Base-by-base conservation (phyloP, 2,888 invertebrate genomes). In the Aricia artaxerxes region DNA sequence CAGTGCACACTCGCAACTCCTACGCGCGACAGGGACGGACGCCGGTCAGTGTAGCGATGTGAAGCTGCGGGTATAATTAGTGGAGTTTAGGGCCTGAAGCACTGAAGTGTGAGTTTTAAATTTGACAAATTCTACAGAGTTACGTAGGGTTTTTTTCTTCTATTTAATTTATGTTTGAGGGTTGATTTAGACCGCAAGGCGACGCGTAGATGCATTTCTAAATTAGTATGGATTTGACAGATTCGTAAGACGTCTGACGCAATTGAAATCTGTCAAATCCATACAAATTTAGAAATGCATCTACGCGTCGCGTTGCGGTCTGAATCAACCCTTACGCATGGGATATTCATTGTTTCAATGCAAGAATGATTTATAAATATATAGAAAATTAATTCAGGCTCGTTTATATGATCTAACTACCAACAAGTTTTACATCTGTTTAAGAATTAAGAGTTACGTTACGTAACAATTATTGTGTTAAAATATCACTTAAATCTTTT, bases 31-130 rank as follows among this genome's bases (percentile, higher is more conserved):
- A 83, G 88, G 92, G 82, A 85, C 88, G 84, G 90, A 91, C 81
- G 80, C 83, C 57, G 60, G 79, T 84, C 87, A 88, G 89, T 88
- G 88, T 88, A 86, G 86, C 85, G 86, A 88, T 90, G 90, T 88
- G 84, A 89, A 89, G 91, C 91, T 91, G 89, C 88, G 88, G 87
- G 85, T 89, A 90, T 91, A 92, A 92, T 92, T 92, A 92, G 91
- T 90, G 92, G 91, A 89, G 90, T 88, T 91, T 89, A 89, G 88
- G 89, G 88, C 87, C 88, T 89, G 87, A 87, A 86, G 84, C 84
- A 88, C 85, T 87, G 87, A 88, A 88, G 88, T 89, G 90, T 88
- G 86, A 90, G 88, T 88, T 89, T 88, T 88, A 87, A 86, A 88
- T 88, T 89, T 89, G 80, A 82, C 82, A 80, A 78, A 72, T 77